Conservation (phyloP, 2,888 invertebrate species). For the Petrolisthes manimaculis region DNA sequence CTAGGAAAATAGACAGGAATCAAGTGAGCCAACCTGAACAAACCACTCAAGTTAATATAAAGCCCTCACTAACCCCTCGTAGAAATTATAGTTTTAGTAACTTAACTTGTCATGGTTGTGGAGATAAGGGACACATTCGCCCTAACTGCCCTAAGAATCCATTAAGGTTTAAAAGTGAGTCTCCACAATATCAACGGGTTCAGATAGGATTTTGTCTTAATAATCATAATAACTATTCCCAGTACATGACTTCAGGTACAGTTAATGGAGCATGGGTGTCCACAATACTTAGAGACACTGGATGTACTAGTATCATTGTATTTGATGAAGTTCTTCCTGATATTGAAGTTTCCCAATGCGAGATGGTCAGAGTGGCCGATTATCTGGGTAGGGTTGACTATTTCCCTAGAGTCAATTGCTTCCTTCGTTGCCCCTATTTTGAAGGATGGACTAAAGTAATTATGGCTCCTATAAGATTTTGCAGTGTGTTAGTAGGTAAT, state of each 20-base stretch:
- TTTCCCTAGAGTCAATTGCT: conserved; percentile 6
- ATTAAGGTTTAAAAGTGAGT: not conserved
- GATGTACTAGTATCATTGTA: conserved; percentile 19
- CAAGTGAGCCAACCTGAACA: too few relatives aligned
- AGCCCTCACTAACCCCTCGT: too few relatives aligned
- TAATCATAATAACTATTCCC: not conserved
- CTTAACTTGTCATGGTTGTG: not conserved
- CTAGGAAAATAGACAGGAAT: too few relatives aligned
- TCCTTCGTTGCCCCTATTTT: conserved; percentile 18
- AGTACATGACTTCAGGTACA: not conserved
- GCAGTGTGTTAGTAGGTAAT: conserved; percentile 17
- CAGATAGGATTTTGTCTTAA: conserved; percentile 19
- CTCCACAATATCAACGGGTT: not conserved
- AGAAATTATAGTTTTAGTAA: too few relatives aligned
- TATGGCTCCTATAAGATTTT: conserved; percentile 23
- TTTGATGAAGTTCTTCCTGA: conserved; percentile 22
- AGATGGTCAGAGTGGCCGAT: not conserved
- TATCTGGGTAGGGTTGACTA: conserved; percentile 6
- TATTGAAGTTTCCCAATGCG: not conserved
- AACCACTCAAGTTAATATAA: too few relatives aligned
- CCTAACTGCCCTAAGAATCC: conserved; percentile 19
- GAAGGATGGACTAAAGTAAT: conserved; percentile 2
- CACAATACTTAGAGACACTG: not conserved
- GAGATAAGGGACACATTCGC: conserved; percentile 11
- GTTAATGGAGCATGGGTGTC: conserved; percentile 8